Base-by-base conservation (phyloP, 2,797 vertebrate genomes). In the Phoeniculus purpureus region DNA sequence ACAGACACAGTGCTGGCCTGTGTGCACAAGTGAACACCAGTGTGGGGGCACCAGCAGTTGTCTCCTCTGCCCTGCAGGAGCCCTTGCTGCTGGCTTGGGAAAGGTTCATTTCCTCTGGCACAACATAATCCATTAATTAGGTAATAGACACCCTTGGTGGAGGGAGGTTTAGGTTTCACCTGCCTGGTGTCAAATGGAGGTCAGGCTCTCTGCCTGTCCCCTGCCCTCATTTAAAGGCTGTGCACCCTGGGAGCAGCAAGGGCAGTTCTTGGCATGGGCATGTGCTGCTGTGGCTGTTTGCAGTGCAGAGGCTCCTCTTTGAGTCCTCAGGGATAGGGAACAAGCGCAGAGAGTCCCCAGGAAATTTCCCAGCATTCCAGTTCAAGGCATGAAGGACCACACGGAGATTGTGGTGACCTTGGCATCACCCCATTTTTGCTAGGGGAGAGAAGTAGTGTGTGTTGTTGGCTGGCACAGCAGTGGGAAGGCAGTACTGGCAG, bases 101-200 rank as follows among this genome's bases (percentile, higher is more conserved):
- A 83, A 62, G 31, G 87, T 96, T 66, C 32, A 15, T 81, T 81
- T 91, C 56, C 82, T 85, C 1, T 3, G 58, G 64, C 11, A 10
- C 45, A 34, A 32, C 67, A 60, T 83, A 56, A 73, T 31, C 68
- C 54, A 56, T 82, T 92, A 75, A 94, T 92, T 59, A 75, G 78
- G 91, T 89, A 93, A 92, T 3, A 59, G 73, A 79, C 66, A 64
- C 91, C 25, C 31, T 47, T 54, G 65, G 40, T 26, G 2, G n/a
- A 77, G 67, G 2, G n/a, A 77, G 67, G 91, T 88, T 93, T 91
- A 89, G 55, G 45, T 93, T 95, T 93, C 93, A 89, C 25, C 34
- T 2, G 2, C 62, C 2, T 29, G 58, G 58, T 68, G 83, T 65
- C 91, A 94, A 74, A 40, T 0, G 4, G 72, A 89, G 73, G 79